Percentiles rank a stretch among this genome's conserved stretches.
phyloP scores from a whole-genome alignment of 2,797 vertebrate species.

The Pseudochirops corinnae region DNA sequence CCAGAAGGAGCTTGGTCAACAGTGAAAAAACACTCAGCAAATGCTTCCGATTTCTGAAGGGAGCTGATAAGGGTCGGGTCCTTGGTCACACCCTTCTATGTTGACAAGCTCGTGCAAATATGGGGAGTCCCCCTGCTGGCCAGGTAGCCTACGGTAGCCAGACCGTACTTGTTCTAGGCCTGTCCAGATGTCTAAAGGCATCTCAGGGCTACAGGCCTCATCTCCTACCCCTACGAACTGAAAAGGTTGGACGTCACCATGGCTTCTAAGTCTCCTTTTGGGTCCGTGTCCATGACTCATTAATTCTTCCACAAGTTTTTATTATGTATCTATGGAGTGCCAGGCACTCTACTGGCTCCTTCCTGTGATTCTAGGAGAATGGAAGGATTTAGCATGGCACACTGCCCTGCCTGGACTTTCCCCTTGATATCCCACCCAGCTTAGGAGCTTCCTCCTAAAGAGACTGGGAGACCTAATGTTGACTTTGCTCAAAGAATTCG shows the following conservation, averaged over 20 bases:
- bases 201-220: background rate
- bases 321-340: background rate
- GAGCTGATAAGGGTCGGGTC: background rate
- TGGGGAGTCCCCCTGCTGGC: background rate
- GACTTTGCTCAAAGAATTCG: background rate
- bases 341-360: background rate
- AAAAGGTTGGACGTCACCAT: accelerated
- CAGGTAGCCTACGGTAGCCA: background rate
- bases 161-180: background rate
- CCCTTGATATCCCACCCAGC: background rate
- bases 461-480: background rate
- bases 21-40: background rate
- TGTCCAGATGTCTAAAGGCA: background rate
- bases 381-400: background rate
- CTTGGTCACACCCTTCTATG: background rate
- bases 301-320: background rate
- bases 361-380: background rate
- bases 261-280: background rate
- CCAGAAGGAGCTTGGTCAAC: background rate
- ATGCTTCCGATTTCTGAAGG: background rate
- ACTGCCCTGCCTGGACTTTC: background rate
- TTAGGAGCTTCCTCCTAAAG: background rate
- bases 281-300: background rate
- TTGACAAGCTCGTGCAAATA: background rate
- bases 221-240: background rate